Conservation (phyloP, 2,113 vertebrate species). For the Cryptomyrus ogoouensis region DNA sequence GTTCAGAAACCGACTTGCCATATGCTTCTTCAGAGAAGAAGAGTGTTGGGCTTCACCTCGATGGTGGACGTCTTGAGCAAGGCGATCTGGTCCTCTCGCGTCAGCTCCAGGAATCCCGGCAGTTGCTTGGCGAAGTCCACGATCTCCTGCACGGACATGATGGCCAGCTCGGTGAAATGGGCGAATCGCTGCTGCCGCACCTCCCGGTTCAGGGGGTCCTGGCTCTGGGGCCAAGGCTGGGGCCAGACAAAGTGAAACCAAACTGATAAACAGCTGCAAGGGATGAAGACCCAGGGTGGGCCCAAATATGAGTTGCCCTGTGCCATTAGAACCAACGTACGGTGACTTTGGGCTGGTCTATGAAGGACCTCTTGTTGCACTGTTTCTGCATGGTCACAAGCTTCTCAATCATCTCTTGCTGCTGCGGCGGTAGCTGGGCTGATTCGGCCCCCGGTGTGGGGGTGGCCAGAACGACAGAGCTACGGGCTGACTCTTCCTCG, state of each 20-base stretch:
- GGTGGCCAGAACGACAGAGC: slow-evolving; percentile 55
- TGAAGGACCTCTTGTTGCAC: slow-evolving; percentile 91
- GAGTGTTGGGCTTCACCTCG: slow-evolving; percentile 61
- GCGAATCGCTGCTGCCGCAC: slow-evolving; percentile 91
- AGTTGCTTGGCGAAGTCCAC: slow-evolving; percentile 95
- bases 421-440: slow-evolving; percentile 73
- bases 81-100: slow-evolving; percentile 90
- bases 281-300: background rate
- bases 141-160: slow-evolving; percentile 94
- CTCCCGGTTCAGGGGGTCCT: slow-evolving; percentile 83
- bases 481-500: slow-evolving; percentile 77
- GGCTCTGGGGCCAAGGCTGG: slow-evolving; percentile 88
- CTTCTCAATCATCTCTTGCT: slow-evolving; percentile 92
- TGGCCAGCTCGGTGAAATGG: slow-evolving; percentile 92
- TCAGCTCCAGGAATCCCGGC: slow-evolving; percentile 89
- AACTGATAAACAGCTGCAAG: too few species aligned
- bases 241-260: background rate
- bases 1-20: background rate
- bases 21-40: background rate
- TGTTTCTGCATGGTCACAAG: slow-evolving; percentile 90
- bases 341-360: slow-evolving; percentile 85
- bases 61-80: slow-evolving; percentile 92
- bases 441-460: slow-evolving; percentile 42
- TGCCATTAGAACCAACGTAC: slow-evolving; percentile 52
- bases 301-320: too few species aligned